phyloP scores from a whole-genome alignment of 1,140 invertebrate genomes.

The Harpegnathos saltator region DNA sequence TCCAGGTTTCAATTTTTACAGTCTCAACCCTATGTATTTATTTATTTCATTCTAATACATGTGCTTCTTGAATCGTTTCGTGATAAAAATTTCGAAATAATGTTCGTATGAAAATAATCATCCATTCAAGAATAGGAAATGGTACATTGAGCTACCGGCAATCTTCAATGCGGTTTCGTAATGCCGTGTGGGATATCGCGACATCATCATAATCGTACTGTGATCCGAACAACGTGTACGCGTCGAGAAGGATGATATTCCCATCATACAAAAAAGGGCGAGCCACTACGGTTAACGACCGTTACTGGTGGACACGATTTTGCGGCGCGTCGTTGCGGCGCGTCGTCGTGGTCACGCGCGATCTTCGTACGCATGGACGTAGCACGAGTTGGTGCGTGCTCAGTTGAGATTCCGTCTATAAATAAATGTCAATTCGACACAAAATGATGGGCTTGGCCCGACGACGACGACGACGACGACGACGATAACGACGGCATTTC shows the following conservation, averaged over 20 bases:
- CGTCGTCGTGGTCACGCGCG: conserved; percentile 21
- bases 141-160: no score
- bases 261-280: conserved; percentile 35
- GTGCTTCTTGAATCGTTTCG: no score
- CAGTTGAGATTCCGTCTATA: conserved; percentile 60
- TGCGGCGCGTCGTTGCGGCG: background rate
- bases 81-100: no score
- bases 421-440: conserved; percentile 75
- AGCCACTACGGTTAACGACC: conserved; percentile 27
- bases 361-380: conserved; percentile 11
- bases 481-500: background rate
- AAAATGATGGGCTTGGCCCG: conserved; percentile 83
- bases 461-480: conserved; percentile 61
- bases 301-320: no score
- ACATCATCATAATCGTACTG: background rate
- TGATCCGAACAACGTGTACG: background rate
- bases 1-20: no score
- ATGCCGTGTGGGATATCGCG: no score
- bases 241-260: conserved; percentile 4
- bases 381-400: background rate
- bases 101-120: no score
- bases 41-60: no score
- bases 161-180: no score
- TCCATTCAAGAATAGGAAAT: no score
- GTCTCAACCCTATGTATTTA: no score